Percentiles rank a stretch among this genome's conserved stretches.
phyloP scores from a whole-genome alignment of 2,888 invertebrate species.

The Coenonympha arcania region DNA sequence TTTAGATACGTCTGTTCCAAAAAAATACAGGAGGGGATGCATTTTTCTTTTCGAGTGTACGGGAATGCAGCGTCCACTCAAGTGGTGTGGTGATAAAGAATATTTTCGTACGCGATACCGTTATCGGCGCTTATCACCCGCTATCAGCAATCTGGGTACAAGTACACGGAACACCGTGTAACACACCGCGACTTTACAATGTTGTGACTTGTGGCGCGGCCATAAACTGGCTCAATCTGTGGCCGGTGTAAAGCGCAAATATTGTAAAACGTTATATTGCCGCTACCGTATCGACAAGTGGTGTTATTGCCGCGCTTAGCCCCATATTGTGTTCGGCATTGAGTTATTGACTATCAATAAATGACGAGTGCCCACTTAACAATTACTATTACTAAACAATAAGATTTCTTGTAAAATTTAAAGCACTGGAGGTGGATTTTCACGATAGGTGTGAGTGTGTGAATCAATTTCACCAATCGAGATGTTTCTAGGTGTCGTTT shows the following conservation, averaged over 20 bases:
- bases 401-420: no score
- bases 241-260: conserved; percentile 11
- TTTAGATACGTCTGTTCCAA: no score
- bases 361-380: no score
- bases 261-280: conserved; percentile 14
- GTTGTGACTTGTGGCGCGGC: conserved; percentile 25
- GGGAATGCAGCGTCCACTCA: conserved; percentile 14
- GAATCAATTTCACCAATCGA: no score
- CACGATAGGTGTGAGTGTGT: no score
- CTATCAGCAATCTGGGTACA: conserved; percentile 62
- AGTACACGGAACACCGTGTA: conserved; percentile 57
- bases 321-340: not conserved
- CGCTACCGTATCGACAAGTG: conserved; percentile 14
- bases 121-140: conserved; percentile 39
- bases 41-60: conserved; percentile 5
- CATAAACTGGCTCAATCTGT: conserved; percentile 16
- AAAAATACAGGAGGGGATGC: no score
- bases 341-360: no score
- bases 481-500: no score
- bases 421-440: no score
- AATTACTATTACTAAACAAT: no score
- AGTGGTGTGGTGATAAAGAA: conserved; percentile 28
- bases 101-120: conserved; percentile 41
- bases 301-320: not conserved
- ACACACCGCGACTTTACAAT: conserved; percentile 52